Conservation (phyloP, 2,113 vertebrate genomes). For the Nerophis lumbriciformis region DNA sequence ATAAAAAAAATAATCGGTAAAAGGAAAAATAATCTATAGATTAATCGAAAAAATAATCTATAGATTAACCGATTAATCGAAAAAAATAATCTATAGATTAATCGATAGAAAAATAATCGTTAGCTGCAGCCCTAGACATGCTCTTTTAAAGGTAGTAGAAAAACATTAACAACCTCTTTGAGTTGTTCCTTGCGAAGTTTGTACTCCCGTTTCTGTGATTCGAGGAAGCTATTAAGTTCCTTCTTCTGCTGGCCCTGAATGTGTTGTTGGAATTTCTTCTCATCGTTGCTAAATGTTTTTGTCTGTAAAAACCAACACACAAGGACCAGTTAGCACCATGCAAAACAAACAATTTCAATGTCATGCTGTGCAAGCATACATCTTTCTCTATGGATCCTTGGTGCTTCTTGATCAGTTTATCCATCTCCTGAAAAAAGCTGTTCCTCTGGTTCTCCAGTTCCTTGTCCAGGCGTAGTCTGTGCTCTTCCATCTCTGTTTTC, state of each 20-base stretch:
- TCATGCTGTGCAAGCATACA: constrained; percentile 62
- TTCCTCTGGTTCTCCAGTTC: constrained; percentile 97
- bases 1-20: too few species aligned
- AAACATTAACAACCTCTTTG: constrained; percentile 78
- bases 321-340: constrained; percentile 12
- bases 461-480: constrained; percentile 95
- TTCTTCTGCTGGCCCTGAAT: constrained; percentile 98
- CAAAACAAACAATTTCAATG: neutral
- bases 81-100: too few species aligned
- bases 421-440: constrained; percentile 94
- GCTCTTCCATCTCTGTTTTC: constrained; percentile 97
- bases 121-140: too few species aligned
- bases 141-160: neutral
- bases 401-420: constrained; percentile 97
- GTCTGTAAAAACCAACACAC: constrained; percentile 70
- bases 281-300: constrained; percentile 91
- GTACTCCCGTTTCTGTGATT: constrained; percentile 96
- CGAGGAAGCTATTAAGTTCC: constrained; percentile 91
- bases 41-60: too few species aligned
- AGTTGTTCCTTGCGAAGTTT: constrained; percentile 97
- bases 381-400: constrained; percentile 96
- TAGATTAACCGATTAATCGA: too few species aligned
- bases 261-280: constrained; percentile 98
- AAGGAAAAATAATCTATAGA: too few species aligned
- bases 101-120: too few species aligned